phyloP scores from a whole-genome alignment of 2,797 vertebrate species.

The Alca torda region DNA sequence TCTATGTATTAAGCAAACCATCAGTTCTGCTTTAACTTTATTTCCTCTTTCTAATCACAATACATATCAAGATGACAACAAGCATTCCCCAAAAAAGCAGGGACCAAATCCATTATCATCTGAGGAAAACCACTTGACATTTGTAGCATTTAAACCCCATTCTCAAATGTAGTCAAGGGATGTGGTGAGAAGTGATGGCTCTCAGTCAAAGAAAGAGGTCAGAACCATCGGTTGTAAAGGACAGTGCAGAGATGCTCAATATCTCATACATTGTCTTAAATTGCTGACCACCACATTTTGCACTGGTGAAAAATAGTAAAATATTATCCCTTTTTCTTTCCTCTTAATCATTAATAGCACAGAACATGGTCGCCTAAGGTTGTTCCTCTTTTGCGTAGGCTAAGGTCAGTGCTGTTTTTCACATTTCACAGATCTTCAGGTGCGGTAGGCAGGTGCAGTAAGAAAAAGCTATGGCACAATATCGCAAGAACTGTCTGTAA shows the following conservation, averaged over 20 bases:
- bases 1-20: background rate
- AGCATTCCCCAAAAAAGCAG: background rate
- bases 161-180: background rate
- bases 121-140: background rate
- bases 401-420: background rate
- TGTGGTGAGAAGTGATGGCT: background rate
- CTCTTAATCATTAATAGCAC: background rate
- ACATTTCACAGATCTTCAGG: background rate
- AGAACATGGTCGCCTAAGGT: background rate
- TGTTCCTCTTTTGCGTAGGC: background rate
- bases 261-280: background rate
- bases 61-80: background rate
- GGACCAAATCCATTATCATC: background rate
- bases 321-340: background rate
- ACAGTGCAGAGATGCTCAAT: background rate
- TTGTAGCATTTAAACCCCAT: background rate
- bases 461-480: background rate
- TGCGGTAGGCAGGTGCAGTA: background rate
- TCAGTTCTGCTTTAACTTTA: background rate
- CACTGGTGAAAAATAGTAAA: background rate
- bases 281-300: background rate
- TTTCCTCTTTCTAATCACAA: background rate
- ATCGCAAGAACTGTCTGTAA: background rate
- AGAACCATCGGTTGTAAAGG: background rate
- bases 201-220: background rate